Base-by-base conservation (phyloP, 1,140 invertebrate species). In the Megalonaias nervosa region DNA sequence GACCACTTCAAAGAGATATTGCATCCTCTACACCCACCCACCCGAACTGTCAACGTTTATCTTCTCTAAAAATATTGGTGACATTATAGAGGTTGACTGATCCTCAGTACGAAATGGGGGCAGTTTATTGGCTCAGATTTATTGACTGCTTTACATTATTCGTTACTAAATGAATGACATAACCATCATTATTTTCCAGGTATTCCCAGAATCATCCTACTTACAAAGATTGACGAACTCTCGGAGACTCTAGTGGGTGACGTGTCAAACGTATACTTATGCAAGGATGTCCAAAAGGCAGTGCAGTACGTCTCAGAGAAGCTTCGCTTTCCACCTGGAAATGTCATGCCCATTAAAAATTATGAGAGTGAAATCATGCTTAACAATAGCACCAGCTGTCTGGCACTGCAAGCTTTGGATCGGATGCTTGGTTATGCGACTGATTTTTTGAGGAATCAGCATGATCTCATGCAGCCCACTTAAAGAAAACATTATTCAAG, bases 151-250 rank as follows among this genome's bases (percentile, higher is more conserved):
- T 48, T 48, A 48, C 11, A 48, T 48, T 48, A 6, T 5, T 9
- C 38, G 6, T 9, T 48, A 5, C 11, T 6, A 48, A 14, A 55
- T 61, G 31, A 65, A 48, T 48, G 11, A 48, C 6, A 48, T 11
- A 48, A 48, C 11, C 38, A 0, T 48, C 38, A 48, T 48, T 48
- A 48, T 48, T 48, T 48, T 48, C 0, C 19, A 80, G 79, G 70
- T 16, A 76, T 81, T 31, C 79, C 79, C 59, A 67, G 74, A 59
- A 48, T 65, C 9, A 59, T 81, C 17, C 61, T 81, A 11, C 75
- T 81, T 4, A 81, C 79, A 2, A 81, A 81, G 38, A 56, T 81
- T 21, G 79, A 81, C 26, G 60, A 70, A 48, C 23, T 74, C 16
- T 73, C 70, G 48, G 56, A 75, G 26, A 19, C 64, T n/a, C 67